Conservation (phyloP, 2,113 vertebrate species). For the Aix galericulata region DNA sequence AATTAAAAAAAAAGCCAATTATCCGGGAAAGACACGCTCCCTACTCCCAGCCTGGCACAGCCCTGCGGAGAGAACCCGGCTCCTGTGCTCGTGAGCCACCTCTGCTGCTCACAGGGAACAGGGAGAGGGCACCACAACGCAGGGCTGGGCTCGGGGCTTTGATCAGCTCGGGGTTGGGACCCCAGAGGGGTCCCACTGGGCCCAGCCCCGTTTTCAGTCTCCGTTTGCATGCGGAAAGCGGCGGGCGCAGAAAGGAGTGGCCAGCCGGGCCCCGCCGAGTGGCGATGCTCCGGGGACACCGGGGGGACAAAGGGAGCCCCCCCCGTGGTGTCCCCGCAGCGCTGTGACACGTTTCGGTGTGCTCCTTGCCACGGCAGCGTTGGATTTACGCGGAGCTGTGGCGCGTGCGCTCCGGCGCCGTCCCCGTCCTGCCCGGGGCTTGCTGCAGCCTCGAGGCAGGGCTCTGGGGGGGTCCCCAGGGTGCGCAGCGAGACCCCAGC, state of each 20-base stretch:
- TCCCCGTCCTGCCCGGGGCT: not conserved
- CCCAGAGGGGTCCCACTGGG: not conserved
- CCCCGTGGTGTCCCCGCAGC: not conserved
- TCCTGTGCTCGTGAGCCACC: not conserved
- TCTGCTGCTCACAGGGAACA: not conserved
- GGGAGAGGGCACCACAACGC: not conserved
- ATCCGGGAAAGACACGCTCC: not conserved
- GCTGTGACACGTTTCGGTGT: not conserved
- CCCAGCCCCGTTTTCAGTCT: not conserved
- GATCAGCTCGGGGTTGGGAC: not conserved
- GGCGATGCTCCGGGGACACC: not conserved
- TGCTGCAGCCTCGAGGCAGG: too few relatives aligned
- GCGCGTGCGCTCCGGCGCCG: not conserved
- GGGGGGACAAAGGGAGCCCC: not conserved
- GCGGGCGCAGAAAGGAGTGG: not conserved
- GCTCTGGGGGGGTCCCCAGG: too few relatives aligned
- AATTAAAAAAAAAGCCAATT: conserved; percentile 9
- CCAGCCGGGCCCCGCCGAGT: not conserved
- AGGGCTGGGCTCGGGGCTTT: not conserved
- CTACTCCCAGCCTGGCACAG: conserved; percentile 23
- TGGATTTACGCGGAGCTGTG: not conserved
- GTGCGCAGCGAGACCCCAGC: not conserved
- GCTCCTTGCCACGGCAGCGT: not conserved
- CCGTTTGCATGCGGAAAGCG: fast-evolving
- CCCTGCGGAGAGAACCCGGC: not conserved